phyloP scores from a whole-genome alignment of 2,888 invertebrate species.

The Danaus chrysippus region DNA sequence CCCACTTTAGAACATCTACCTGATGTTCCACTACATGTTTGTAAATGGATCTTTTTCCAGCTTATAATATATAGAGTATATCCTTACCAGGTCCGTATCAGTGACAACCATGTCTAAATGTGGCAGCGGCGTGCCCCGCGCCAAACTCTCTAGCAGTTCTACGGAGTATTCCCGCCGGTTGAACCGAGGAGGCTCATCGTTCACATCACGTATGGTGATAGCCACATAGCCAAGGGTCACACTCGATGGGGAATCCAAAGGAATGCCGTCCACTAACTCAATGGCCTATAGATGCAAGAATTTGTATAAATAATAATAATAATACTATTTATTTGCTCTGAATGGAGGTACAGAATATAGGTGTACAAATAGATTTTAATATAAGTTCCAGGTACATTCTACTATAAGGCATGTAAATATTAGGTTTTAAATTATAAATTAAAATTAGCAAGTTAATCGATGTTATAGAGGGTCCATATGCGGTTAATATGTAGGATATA shows the following conservation, averaged over 20 bases:
- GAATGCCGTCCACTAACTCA: constrained; percentile 86
- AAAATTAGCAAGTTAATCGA: too few species aligned
- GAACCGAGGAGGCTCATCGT: constrained; percentile 92
- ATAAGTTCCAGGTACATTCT: too few species aligned
- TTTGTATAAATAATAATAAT: too few species aligned
- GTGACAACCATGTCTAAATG: constrained; percentile 90
- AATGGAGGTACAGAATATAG: too few species aligned
- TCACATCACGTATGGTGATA: constrained; percentile 92
- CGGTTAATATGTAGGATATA: too few species aligned
- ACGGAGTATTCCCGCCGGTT: constrained; percentile 89
- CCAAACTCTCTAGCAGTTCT: constrained; percentile 89
- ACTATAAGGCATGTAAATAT: too few species aligned
- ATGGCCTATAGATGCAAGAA: constrained; percentile 77
- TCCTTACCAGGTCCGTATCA: constrained; percentile 88
- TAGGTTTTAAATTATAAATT: too few species aligned
- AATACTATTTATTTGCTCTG: too few species aligned
- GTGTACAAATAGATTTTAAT: too few species aligned
- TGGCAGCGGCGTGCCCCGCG: constrained; percentile 88
- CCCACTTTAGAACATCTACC: too few species aligned
- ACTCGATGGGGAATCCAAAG: constrained; percentile 81
- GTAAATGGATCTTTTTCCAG: background rate
- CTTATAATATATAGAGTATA: background rate
- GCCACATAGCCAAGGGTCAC: constrained; percentile 85
- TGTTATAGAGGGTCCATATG: too few species aligned
- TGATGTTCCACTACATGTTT: too few species aligned